A percentile compares a stretch with the other conserved stretches of the same genome.
These are phyloP conservation scores for Cephus rjabovi DNA, from an alignment of 2,888 invertebrate species.

Conservation along the genomic window DNA sequence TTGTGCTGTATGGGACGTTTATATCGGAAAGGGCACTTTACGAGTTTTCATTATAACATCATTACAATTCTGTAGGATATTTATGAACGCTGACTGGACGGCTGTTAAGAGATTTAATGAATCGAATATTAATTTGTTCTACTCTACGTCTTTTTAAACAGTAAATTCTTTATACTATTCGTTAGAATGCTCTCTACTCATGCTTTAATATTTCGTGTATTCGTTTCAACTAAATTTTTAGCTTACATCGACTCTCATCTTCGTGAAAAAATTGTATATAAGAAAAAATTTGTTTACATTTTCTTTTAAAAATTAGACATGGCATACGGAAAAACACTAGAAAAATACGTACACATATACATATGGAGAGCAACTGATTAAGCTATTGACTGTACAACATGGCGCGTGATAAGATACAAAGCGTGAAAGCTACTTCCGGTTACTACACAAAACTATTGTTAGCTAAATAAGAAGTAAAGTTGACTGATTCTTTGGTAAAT, in stretches of 20 bases:
- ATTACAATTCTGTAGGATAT: background rate
- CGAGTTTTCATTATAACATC: background rate
- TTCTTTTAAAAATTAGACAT: background rate
- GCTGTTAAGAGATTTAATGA: background rate
- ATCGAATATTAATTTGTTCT: background rate
- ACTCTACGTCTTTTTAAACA: background rate
- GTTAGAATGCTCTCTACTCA: too few relatives aligned
- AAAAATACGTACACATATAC: background rate
- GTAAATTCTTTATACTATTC: too few relatives aligned
- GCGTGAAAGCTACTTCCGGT: background rate
- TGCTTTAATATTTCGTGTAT: background rate
- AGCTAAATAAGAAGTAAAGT: background rate
- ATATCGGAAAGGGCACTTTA: background rate
- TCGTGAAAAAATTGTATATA: background rate
- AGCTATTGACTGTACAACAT: background rate
- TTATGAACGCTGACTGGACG: background rate
- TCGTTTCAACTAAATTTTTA: background rate
- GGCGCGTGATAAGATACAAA: background rate
- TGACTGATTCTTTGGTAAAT: background rate
- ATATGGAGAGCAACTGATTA: background rate
- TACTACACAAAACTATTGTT: background rate
- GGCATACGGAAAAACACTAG: background rate
- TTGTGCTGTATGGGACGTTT: too few relatives aligned
- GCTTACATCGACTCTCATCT: background rate
- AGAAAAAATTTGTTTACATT: background rate